phyloP scores from a whole-genome alignment of 2,113 vertebrate species.

The Motacilla alba region DNA sequence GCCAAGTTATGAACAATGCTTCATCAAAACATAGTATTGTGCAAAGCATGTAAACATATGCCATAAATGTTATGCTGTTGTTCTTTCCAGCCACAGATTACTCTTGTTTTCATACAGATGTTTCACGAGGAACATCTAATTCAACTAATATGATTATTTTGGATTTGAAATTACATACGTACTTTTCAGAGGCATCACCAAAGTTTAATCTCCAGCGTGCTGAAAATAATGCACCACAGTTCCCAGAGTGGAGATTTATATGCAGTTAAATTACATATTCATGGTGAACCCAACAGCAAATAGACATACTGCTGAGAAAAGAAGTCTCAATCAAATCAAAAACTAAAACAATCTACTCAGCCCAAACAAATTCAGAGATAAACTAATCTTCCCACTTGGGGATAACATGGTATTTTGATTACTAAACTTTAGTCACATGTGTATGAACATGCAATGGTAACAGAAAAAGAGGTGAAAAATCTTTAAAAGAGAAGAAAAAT shows the following conservation, averaged over 20 bases:
- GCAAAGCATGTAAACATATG: background rate
- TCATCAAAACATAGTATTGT: slow-evolving; percentile 3
- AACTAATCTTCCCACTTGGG: background rate
- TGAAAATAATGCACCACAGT: background rate
- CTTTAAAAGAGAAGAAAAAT: background rate
- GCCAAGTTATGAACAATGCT: slow-evolving; percentile 28
- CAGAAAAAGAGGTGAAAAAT: background rate
- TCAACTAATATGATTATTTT: background rate
- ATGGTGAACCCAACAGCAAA: background rate
- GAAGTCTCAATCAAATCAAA: background rate
- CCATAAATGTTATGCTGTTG: background rate
- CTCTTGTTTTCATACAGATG: background rate
- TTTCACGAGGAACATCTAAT: slow-evolving; percentile 4
- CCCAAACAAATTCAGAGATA: background rate
- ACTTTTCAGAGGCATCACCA: background rate
- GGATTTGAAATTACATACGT: background rate
- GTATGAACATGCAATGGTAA: background rate
- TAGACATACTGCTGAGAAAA: background rate
- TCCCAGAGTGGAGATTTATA: background rate
- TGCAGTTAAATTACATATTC: background rate
- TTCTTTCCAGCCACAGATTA: background rate
- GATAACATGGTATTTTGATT: background rate
- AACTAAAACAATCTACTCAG: background rate
- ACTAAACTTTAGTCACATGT: background rate
- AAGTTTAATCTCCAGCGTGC: background rate